phyloP scores from a whole-genome alignment of 2,888 invertebrate genomes.

The Adineta ricciae region DNA sequence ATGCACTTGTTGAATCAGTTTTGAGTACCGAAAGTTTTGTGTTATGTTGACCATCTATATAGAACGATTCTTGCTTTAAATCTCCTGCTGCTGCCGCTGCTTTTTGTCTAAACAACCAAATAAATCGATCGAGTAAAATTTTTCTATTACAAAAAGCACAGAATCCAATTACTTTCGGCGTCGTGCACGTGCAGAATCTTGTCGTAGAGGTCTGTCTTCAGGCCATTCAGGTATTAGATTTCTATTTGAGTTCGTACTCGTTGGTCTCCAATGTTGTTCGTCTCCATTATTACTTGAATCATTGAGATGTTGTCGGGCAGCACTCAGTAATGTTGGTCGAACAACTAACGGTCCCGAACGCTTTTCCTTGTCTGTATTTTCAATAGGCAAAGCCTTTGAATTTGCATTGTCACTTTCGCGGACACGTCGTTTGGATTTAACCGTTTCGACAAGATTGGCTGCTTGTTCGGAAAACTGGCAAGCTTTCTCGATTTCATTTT shows the following conservation, averaged over 20 bases:
- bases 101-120: no score
- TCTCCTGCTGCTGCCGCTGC: background rate
- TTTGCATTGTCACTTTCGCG: background rate
- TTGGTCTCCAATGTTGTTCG: conserved; percentile 35
- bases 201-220: background rate
- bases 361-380: conserved; percentile 40
- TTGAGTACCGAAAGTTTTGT: conserved; percentile 40
- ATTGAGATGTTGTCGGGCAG: background rate
- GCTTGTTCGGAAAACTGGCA: conserved; percentile 48
- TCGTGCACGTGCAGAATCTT: background rate
- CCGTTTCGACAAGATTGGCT: conserved; percentile 45
- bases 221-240: conserved; percentile 3
- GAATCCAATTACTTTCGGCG: background rate
- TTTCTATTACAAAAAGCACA: background rate
- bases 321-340: background rate
- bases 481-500: conserved; percentile 48
- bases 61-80: conserved; percentile 30
- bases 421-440: conserved; percentile 42
- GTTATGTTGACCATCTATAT: conserved; percentile 24
- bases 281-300: conserved; percentile 35
- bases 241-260: conserved; percentile 20
- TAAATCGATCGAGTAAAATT: no score
- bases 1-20: conserved; percentile 44
- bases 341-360: background rate
- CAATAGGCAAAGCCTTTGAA: background rate